A percentile compares a stretch with the other conserved stretches of the same genome.
phyloP scores from a whole-genome alignment of 1,140 invertebrate species.

The Drosophila virilis region DNA sequence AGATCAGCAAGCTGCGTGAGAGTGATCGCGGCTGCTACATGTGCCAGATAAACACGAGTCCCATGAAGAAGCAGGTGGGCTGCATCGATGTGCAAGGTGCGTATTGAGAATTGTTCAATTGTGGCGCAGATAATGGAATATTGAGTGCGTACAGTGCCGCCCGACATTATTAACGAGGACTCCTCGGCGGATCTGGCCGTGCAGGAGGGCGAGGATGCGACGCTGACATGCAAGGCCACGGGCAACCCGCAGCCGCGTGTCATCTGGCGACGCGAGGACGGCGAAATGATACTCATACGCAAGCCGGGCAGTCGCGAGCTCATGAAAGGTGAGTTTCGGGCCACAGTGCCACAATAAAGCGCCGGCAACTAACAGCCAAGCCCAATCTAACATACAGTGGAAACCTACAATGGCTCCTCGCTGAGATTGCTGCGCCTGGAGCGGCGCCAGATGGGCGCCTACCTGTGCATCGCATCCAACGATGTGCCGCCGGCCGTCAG shows the following conservation, averaged over 20 bases:
- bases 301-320: conserved; percentile 87
- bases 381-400: conserved; percentile 85
- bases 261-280: conserved; percentile 89
- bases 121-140: background rate
- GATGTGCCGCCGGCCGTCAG: conserved; percentile 95
- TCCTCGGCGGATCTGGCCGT: conserved; percentile 91
- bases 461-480: conserved; percentile 94
- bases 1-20: conserved; percentile 90
- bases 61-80: conserved; percentile 94
- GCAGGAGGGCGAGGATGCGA: conserved; percentile 92
- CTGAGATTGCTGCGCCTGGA: conserved; percentile 91
- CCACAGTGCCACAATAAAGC: background rate
- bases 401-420: conserved; percentile 90
- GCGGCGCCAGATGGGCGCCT: conserved; percentile 93
- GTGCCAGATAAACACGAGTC: conserved; percentile 94
- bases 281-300: conserved; percentile 88
- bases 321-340: conserved; percentile 86
- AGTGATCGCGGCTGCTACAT: conserved; percentile 92
- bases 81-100: conserved; percentile 95
- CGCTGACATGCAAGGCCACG: conserved; percentile 90
- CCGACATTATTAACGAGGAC: conserved; percentile 91
- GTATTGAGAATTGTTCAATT: conserved; percentile 28
- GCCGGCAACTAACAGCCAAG: too few species aligned
- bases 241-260: conserved; percentile 90
- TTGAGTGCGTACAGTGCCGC: conserved; percentile 87